Conservation (phyloP, 2,888 invertebrate genomes). For the Megalurothrips usitatus region DNA sequence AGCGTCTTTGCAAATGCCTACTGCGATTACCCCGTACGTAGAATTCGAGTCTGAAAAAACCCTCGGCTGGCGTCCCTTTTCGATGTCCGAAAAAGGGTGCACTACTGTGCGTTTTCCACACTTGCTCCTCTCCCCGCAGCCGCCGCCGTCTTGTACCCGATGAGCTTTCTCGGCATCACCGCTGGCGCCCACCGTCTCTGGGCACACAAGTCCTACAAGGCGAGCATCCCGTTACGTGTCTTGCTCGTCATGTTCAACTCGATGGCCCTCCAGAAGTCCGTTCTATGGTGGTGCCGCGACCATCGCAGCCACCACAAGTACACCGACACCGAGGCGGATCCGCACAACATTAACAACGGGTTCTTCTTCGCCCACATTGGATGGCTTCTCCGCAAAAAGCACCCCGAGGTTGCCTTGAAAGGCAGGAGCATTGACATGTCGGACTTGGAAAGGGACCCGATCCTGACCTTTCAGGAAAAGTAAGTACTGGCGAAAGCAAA, state of each 20-base stretch:
- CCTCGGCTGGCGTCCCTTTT: too few species aligned
- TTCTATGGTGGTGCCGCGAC: conserved; percentile 43
- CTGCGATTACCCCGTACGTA: too few species aligned
- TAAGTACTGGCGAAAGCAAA: too few species aligned
- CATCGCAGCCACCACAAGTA: conserved; percentile 88
- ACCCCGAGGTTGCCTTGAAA: conserved; percentile 81
- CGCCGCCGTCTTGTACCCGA: conserved; percentile 65
- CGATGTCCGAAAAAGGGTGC: too few species aligned
- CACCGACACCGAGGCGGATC: conserved; percentile 90
- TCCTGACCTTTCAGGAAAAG: conserved; percentile 85
- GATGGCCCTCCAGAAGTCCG: conserved; percentile 62
- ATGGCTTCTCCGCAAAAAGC: conserved; percentile 87
- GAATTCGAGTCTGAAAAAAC: too few species aligned
- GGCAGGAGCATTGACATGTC: conserved; percentile 80
- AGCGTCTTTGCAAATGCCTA: too few species aligned
- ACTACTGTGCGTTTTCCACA: too few species aligned
- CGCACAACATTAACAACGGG: conserved; percentile 85
- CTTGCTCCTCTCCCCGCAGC: too few species aligned
- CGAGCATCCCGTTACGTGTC: conserved; percentile 79
- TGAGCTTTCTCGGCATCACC: conserved; percentile 86
- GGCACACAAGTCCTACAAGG: conserved; percentile 95
- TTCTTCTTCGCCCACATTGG: conserved; percentile 96
- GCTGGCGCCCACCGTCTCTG: conserved; percentile 95
- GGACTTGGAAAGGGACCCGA: conserved; percentile 75
- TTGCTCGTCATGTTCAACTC: conserved; percentile 80